phyloP scores from a whole-genome alignment of 2,113 vertebrate genomes.

The Pandion haliaetus region DNA sequence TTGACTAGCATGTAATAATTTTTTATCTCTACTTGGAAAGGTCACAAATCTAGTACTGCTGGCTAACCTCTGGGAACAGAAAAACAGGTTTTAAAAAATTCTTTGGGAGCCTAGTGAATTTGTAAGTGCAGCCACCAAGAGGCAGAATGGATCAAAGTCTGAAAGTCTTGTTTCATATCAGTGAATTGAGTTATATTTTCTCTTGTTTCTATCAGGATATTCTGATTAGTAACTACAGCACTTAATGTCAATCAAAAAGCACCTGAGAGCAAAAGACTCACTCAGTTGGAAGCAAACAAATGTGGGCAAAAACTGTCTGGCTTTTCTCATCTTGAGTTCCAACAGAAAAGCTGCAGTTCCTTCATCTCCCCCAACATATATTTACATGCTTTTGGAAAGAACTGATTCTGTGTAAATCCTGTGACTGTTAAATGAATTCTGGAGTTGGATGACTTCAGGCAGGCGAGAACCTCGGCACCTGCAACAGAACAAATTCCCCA shows the following conservation, averaged over 20 bases:
- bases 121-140: background rate
- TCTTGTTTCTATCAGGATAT: background rate
- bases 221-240: background rate
- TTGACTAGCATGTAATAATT: background rate
- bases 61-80: background rate
- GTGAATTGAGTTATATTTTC: background rate
- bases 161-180: background rate
- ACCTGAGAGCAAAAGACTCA: background rate
- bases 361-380: background rate
- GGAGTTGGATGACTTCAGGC: background rate
- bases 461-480: background rate
- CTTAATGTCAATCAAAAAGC: background rate
- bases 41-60: background rate
- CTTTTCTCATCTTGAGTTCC: background rate
- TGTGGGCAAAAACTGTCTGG: background rate
- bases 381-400: background rate
- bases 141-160: background rate
- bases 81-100: background rate
- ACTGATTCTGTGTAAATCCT: background rate
- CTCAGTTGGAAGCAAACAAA: background rate
- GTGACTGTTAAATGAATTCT: background rate
- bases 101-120: background rate
- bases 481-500: background rate
- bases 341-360: background rate
- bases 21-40: background rate